phyloP scores from a whole-genome alignment of 92 coral and sea anemone genomes.

The Anthopleura xanthogrammica region DNA sequence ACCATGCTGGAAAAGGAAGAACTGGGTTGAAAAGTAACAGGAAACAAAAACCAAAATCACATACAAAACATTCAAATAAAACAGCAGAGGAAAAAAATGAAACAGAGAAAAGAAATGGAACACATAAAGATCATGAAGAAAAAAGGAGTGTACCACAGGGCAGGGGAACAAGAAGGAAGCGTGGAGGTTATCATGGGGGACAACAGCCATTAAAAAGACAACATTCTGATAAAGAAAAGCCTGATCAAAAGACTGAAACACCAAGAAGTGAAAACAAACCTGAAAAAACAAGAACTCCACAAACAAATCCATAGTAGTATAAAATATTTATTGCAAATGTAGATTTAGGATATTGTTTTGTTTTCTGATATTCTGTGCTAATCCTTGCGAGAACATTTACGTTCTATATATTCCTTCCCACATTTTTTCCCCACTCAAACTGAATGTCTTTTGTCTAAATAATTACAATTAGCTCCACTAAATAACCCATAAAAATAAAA shows the following conservation, averaged over 20 bases:
- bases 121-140: slow-evolving; percentile 6
- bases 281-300: neutral
- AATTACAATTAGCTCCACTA: too few species aligned
- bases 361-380: neutral
- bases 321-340: neutral
- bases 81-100: neutral
- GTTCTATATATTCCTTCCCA: too few species aligned
- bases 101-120: neutral
- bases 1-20: slow-evolving; percentile 14
- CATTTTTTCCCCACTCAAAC: too few species aligned
- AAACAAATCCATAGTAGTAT: neutral
- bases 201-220: slow-evolving; percentile 18
- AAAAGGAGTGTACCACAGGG: neutral
- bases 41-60: slow-evolving; percentile 5
- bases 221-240: slow-evolving; percentile 12
- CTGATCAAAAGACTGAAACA: neutral
- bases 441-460: too few species aligned
- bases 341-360: neutral
- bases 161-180: slow-evolving; percentile 17
- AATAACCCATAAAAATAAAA: too few species aligned
- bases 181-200: slow-evolving; percentile 33
- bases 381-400: too few species aligned
- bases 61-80: neutral
- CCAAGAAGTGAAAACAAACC: neutral
- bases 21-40: slow-evolving; percentile 1